Evolutionary conservation across 1,140 invertebrate genomes (phyloP), one percentile per base, ranked within the genome.

Genomic region (Ericerus pela): DNA sequence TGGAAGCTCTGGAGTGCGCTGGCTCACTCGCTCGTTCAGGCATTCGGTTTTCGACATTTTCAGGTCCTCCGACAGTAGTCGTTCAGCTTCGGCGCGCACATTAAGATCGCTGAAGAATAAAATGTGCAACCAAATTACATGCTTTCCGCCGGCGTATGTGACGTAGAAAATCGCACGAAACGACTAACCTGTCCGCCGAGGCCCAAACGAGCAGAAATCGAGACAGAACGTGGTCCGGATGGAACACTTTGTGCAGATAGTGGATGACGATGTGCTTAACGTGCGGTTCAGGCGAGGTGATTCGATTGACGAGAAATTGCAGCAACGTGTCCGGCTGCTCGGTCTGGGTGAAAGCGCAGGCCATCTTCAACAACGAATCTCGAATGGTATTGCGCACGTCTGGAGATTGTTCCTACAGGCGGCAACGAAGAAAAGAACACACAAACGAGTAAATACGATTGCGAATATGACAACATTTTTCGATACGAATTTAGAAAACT

Each of bases 171-270:
- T 51, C 12, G 6, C 53, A 60, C 57, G 26, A 26, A 37, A 29
- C 58, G 43, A 69, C 72, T 71, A 69, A 87, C 84, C 70, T 76
- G 66, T 95, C 89, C 31, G 86, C 88, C 62, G 80, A 82, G 11
- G 88, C 85, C 22, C 91, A 66, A n/a, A 95, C 70, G 30, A 95
- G 70, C 14, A 92, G 71, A 66, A 86, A 92, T 61, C 88, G 74
- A 1, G 88, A 85, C 1, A 85, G 80, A 1, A 86, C 77, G 68
- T 91, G 85, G 62, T 85, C 76, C 27, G 78, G 70, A 3, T 84
- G 82, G 69, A 91, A 95, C 43, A 92, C 81, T 16, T 77, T 79
- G 2, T 81, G 79, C 1, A 86, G 77, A 68, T 89, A 91, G 58
- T 87, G 76, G 57, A 88, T 86, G 22, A 86, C 82, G 18, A 88